Percentiles rank a stretch among this genome's conserved stretches.
Evolutionary conservation across 2,888 invertebrate species (phyloP).

Genomic region (Drosophila stalkeri): DNA sequence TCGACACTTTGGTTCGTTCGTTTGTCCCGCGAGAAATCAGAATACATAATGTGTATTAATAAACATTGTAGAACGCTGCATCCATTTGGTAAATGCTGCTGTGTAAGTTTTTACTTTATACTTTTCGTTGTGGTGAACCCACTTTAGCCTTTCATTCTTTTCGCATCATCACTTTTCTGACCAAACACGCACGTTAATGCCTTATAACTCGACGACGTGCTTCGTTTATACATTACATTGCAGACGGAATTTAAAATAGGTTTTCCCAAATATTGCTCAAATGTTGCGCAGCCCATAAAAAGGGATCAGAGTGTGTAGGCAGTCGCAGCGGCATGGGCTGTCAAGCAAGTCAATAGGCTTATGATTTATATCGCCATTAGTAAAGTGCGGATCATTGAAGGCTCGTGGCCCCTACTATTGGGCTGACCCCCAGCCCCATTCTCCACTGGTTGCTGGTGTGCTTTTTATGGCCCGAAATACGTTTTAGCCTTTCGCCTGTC

Average conservation of each 20-base stretch:
- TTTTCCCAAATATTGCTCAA: slow-evolving; percentile 48
- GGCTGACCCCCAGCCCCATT: slow-evolving; percentile 1
- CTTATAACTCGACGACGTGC: slow-evolving; percentile 60
- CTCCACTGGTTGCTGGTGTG: background rate
- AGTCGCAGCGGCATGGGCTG: slow-evolving; percentile 33
- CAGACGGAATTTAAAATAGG: slow-evolving; percentile 51
- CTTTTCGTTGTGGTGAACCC: background rate
- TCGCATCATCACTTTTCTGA: slow-evolving; percentile 41
- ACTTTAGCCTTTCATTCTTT: slow-evolving; percentile 14
- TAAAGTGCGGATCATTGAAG: slow-evolving; percentile 60
- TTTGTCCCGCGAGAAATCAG: slow-evolving; percentile 22
- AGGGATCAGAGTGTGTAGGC: slow-evolving; percentile 68
- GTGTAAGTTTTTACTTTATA: slow-evolving; percentile 8
- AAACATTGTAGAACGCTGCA: slow-evolving; percentile 11
- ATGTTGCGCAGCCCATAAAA: slow-evolving; percentile 72
- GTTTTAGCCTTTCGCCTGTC: slow-evolving; percentile 27
- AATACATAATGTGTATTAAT: slow-evolving; percentile 9
- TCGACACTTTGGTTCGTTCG: slow-evolving; percentile 1
- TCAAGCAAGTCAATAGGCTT: slow-evolving; percentile 71
- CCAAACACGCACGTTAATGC: slow-evolving; percentile 67
- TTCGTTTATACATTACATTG: slow-evolving; percentile 52
- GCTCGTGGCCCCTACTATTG: slow-evolving; percentile 8
- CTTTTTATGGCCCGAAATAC: slow-evolving; percentile 33
- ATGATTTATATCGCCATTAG: slow-evolving; percentile 78
- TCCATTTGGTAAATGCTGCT: slow-evolving; percentile 37